Evolutionary conservation across 2,888 invertebrate genomes (phyloP).

Genomic region (Eupeodes latifasciatus): DNA sequence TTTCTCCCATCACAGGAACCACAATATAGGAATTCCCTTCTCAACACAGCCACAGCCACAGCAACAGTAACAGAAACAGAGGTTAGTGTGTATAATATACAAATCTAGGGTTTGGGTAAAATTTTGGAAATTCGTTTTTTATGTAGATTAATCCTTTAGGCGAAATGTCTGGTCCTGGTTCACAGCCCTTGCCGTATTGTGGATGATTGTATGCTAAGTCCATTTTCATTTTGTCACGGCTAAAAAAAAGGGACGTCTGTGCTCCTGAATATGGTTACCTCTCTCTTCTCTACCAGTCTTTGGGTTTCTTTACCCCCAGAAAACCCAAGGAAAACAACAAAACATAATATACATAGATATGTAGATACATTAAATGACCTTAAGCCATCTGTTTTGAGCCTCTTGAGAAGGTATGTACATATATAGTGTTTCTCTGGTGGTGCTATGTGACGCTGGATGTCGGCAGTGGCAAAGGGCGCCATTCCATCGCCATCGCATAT

Average conservation of each 20-base stretch:
- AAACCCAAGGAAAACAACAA: conserved; percentile 46
- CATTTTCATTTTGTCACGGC: conserved; percentile 54
- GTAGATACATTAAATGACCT: conserved; percentile 52
- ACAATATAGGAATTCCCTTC: conserved; percentile 8
- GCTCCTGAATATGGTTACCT: neutral
- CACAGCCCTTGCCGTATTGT: conserved; percentile 10
- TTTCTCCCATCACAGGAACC: neutral
- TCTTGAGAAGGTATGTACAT: conserved; percentile 54
- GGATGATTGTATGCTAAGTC: conserved; percentile 37
- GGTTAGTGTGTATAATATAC: conserved; percentile 25
- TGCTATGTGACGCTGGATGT: neutral
- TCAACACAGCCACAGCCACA: neutral
- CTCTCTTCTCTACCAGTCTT: neutral
- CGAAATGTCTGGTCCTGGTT: conserved; percentile 58
- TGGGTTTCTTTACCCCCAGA: neutral
- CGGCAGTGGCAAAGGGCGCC: neutral
- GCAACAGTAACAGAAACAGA: neutral
- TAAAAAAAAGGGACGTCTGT: conserved; percentile 31
- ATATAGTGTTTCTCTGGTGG: conserved; percentile 21
- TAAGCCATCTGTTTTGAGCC: conserved; percentile 59
- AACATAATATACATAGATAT: neutral
- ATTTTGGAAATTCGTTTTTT: conserved; percentile 74
- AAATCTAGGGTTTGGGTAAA: conserved; percentile 30
- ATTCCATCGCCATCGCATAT: neutral
- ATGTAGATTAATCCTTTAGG: conserved; percentile 75